Evolutionary conservation across 2,888 invertebrate species (phyloP).

Genomic region (Taenaris catops): DNA sequence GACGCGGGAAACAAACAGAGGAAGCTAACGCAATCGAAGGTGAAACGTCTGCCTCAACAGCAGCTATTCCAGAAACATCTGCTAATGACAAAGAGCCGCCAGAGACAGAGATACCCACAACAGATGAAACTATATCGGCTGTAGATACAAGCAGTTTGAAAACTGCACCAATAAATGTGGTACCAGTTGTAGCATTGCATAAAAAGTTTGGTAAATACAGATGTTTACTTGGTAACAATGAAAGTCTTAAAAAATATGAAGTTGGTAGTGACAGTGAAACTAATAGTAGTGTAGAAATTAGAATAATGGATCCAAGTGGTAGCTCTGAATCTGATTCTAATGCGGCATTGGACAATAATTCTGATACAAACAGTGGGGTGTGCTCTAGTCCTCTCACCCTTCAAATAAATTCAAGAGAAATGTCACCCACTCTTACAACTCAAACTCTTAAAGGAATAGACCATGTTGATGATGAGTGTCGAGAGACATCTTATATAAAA

Average conservation of each 20-base stretch:
- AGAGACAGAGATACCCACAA: slow-evolving; percentile 1
- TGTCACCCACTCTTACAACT: slow-evolving; percentile 38
- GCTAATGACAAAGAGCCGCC: slow-evolving; percentile 18
- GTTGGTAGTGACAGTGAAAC: slow-evolving; percentile 74
- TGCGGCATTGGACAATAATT: slow-evolving; percentile 54
- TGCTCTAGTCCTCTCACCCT: slow-evolving; percentile 44
- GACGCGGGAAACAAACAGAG: slow-evolving; percentile 55
- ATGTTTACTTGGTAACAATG: slow-evolving; percentile 66
- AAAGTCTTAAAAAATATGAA: slow-evolving; percentile 57
- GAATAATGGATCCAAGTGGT: slow-evolving; percentile 59
- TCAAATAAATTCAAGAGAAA: slow-evolving; percentile 40
- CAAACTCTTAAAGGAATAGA: slow-evolving; percentile 18
- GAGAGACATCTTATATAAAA: neutral
- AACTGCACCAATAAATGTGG: slow-evolving; percentile 31
- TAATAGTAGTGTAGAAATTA: slow-evolving; percentile 65
- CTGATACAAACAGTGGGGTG: slow-evolving; percentile 50
- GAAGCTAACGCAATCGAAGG: slow-evolving; percentile 36
- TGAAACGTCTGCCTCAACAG: slow-evolving; percentile 40
- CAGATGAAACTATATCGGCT: slow-evolving; percentile 21
- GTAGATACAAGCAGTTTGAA: slow-evolving; percentile 33
- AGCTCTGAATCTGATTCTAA: slow-evolving; percentile 75
- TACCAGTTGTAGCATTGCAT: slow-evolving; percentile 57
- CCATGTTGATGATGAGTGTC: slow-evolving; percentile 1
- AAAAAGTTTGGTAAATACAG: slow-evolving; percentile 81
- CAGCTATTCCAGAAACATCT: slow-evolving; percentile 26